Base-by-base conservation (phyloP, 1,140 invertebrate genomes). In the Cotesia typhae region DNA sequence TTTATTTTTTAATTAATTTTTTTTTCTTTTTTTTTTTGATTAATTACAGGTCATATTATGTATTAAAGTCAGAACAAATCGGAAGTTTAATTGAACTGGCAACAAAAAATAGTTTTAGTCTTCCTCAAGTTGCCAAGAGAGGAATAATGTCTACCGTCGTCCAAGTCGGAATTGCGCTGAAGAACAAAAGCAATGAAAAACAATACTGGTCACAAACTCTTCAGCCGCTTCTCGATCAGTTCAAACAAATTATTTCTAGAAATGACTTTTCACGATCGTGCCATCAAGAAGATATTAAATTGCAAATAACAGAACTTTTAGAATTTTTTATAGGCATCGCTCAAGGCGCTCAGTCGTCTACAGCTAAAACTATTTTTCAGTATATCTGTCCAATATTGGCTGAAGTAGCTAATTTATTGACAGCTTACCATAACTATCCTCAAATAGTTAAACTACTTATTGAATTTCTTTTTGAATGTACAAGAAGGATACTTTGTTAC, bases 371-470 rank as follows among this genome's bases (percentile, higher is more conserved):
- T 14, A 82, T 94, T 5, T 94, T 92, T 81, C 84, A 88, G 71
- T 90, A 92, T 80, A 81, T 93, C 2, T 87, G 88, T 52, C 90
- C 90, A 0, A 85, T 94, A 14, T 78, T 95, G 67, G 85, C 88
- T 12, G 91, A 93, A 79, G 84, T 92, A 75, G 90, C 92, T 2
- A 88, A 88, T 38, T 85, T 95, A 35, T 79, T 95, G 28, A 91
- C 89, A 67, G 79, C 93, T 3, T 96, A 94, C 81, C 93, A 94
- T 84, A 95, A 95, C 86, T 95, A 94, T 85, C 92, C 92, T 63
- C 89, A 92, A 70, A 90, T 96, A 67, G 92, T 96, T 17, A 90
- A 94, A 78, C 87, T 94, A 10, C 90, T 94, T 67, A 84, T 96
- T 61, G 92, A 95, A 80, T 83, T 96, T 3, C 92, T 94, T 73